Percentiles rank a stretch among this genome's conserved stretches.
phyloP scores from a whole-genome alignment of 1,140 invertebrate species.

The Caenorhabditis tropicalis region DNA sequence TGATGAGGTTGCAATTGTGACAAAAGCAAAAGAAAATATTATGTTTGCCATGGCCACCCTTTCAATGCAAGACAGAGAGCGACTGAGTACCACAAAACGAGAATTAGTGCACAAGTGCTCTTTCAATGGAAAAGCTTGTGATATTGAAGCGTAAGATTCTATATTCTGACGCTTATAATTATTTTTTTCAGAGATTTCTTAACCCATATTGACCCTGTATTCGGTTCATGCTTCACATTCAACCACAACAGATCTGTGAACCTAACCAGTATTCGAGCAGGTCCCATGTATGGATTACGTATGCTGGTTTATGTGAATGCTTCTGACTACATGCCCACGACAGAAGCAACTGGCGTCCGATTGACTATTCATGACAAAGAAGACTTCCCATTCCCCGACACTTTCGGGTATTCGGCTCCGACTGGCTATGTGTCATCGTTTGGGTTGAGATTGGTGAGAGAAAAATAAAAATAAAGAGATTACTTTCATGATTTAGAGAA shows the following conservation, averaged over 20 bases:
- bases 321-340: slow-evolving; percentile 64
- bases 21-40: slow-evolving; percentile 66
- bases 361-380: slow-evolving; percentile 67
- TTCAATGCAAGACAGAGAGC: slow-evolving; percentile 56
- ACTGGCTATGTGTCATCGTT: slow-evolving; percentile 71
- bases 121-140: slow-evolving; percentile 66
- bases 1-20: slow-evolving; percentile 68
- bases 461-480: neutral
- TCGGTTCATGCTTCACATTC: slow-evolving; percentile 65
- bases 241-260: slow-evolving; percentile 62
- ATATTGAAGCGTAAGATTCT: slow-evolving; percentile 63
- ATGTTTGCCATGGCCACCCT: slow-evolving; percentile 67
- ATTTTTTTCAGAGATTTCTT: slow-evolving; percentile 59
- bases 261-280: slow-evolving; percentile 62
- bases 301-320: slow-evolving; percentile 66
- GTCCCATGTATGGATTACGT: slow-evolving; percentile 64
- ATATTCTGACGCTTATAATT: neutral
- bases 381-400: slow-evolving; percentile 68
- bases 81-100: slow-evolving; percentile 63
- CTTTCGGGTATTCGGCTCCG: slow-evolving; percentile 67
- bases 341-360: slow-evolving; percentile 63
- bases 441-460: slow-evolving; percentile 61
- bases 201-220: slow-evolving; percentile 59
- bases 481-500: slow-evolving; percentile 56
- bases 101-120: slow-evolving; percentile 67